Evolutionary conservation across 2,888 invertebrate species (phyloP), one percentile per base, ranked within the genome.

Genomic region (Temnothorax rugatulus): DNA sequence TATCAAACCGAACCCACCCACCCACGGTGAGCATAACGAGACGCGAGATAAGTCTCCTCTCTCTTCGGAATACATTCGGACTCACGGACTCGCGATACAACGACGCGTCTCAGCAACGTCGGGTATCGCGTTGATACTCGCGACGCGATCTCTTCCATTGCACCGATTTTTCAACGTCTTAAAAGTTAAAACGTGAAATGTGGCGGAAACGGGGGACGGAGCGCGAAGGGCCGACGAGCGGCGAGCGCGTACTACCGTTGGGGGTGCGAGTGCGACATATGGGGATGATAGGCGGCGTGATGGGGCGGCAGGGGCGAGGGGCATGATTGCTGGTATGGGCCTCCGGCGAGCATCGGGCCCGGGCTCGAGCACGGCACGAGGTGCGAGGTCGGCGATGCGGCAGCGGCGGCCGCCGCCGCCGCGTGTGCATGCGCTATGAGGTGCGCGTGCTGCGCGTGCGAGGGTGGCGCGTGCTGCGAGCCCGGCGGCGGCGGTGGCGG

Each of bases 261-360:
- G 92, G 97, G 96, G 95, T 98, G 98, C 92, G 97, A 96, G 94
- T 96, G 96, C 89, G 96, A 96, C 96, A 97, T 96, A 93, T 97
- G 97, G 87, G 97, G 96, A 94, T 97, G 95, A 87, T 95, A 95
- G 90, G 95, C 93, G 83, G 95, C 95, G 91, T 96, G 96, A 86
- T 96, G 96, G 85, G 96, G 96, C 90, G 97, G 97, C 90, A 97
- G 96, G 84, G 98, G 97, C 91, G 97, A 97, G 86, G 97, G 97
- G 94, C 97, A 97, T 90, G 97, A 96, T 86, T 97, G 97, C 83
- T 95, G 95, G 89, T 94, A 94, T 92, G 91, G 88, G 68, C 94
- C 95, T 64, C 93, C 94, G 94, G 97, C 96, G 94, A 97, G 96
- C 96, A 97, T 97, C 94, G 97, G 96, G 94, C 97, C 97, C 95